phyloP scores from a whole-genome alignment of 2,797 vertebrate genomes.

The Alosa sapidissima region DNA sequence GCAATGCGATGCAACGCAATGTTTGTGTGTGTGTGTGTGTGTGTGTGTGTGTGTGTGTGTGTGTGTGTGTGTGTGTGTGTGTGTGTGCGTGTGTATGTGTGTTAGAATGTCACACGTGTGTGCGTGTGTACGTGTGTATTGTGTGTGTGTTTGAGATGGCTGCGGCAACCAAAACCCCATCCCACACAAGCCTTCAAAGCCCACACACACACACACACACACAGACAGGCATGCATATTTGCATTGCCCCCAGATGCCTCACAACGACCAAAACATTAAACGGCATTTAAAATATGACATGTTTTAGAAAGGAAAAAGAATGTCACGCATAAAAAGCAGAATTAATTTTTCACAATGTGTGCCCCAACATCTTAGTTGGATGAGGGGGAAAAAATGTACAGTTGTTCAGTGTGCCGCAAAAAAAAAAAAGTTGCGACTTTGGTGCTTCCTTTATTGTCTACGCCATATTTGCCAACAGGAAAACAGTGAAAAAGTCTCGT shows the following conservation, averaged over 20 bases:
- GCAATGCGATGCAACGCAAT: conserved; percentile 2
- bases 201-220: conserved; percentile 28
- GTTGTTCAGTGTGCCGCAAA: not conserved
- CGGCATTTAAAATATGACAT: conserved; percentile 76
- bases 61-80: conserved; percentile 42
- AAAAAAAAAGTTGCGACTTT: not conserved
- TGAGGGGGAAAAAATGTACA: not conserved
- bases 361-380: conserved; percentile 51
- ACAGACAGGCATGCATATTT: conserved; percentile 62
- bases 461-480: conserved; percentile 52
- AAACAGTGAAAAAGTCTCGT: conserved; percentile 43
- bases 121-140: conserved; percentile 34
- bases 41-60: conserved; percentile 28
- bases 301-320: conserved; percentile 66
- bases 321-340: conserved; percentile 74
- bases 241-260: conserved; percentile 74
- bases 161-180: conserved; percentile 24
- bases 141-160: conserved; percentile 38
- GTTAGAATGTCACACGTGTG: conserved; percentile 18
- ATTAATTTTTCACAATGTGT: conserved; percentile 65
- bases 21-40: conserved; percentile 53
- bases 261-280: conserved; percentile 78
- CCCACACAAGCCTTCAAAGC: conserved; percentile 14
- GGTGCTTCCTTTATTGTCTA: not conserved
- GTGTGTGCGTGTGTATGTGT: conserved; percentile 43